phyloP scores from a whole-genome alignment of 2,113 vertebrate species.

The Callipepla squamata region DNA sequence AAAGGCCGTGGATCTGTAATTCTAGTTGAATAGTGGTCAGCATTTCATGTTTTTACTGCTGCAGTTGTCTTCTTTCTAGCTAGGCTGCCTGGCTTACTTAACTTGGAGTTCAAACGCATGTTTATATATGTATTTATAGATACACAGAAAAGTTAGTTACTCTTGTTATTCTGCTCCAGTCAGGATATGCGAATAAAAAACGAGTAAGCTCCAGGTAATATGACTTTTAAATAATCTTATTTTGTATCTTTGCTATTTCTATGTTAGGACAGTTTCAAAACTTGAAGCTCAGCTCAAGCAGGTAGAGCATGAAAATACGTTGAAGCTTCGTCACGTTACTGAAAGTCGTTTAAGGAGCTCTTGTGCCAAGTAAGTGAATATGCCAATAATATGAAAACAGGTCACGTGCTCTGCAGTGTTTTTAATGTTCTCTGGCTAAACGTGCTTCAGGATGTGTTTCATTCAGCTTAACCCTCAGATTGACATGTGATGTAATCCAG shows the following conservation, averaged over 20 bases:
- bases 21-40: not conserved
- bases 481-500: not conserved
- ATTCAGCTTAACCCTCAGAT: too few relatives aligned
- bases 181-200: not conserved
- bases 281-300: constrained; percentile 96
- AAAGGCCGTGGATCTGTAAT: not conserved
- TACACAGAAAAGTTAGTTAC: not conserved
- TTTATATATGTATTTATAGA: not conserved
- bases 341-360: constrained; percentile 77
- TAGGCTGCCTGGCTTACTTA: not conserved
- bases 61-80: not conserved
- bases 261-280: constrained; percentile 86
- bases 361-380: constrained; percentile 79
- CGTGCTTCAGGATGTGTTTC: not conserved
- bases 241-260: constrained; percentile 16
- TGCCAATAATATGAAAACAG: not conserved
- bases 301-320: constrained; percentile 89
- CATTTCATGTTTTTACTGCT: not conserved
- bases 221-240: not conserved
- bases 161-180: not conserved
- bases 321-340: constrained; percentile 77
- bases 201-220: not conserved
- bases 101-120: not conserved
- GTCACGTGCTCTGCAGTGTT: not conserved
- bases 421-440: not conserved